Evolutionary conservation across 1,140 invertebrate genomes (phyloP).

Genomic region (Euura lappo): DNA sequence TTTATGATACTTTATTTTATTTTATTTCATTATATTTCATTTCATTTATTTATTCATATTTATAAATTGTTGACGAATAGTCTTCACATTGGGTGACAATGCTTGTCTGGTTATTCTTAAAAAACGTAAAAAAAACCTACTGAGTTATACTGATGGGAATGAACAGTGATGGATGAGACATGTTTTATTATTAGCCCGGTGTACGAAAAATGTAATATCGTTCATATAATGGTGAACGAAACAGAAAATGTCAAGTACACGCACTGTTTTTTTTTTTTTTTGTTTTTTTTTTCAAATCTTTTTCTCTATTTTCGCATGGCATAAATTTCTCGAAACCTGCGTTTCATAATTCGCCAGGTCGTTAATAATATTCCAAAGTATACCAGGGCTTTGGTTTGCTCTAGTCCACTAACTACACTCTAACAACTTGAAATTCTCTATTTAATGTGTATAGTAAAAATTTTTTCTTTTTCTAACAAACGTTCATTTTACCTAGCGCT

Average conservation of each 20-base stretch:
- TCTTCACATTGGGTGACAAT: not conserved
- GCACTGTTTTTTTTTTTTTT: too few species aligned
- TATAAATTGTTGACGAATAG: slow-evolving; percentile 6
- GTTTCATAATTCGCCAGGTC: too few species aligned
- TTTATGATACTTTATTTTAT: not conserved
- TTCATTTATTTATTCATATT: not conserved
- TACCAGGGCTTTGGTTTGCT: slow-evolving; percentile 1
- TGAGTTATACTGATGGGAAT: not conserved
- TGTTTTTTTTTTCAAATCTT: too few species aligned
- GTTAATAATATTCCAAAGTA: not conserved
- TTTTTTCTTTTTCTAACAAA: not conserved
- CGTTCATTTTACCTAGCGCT: not conserved
- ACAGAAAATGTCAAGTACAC: not conserved
- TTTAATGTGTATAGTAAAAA: not conserved
- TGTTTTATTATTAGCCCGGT: not conserved
- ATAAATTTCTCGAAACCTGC: too few species aligned
- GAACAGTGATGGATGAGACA: not conserved
- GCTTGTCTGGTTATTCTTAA: slow-evolving; percentile 5
- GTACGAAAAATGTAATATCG: not conserved
- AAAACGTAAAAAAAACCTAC: slow-evolving; percentile 4
- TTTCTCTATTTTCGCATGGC: too few species aligned
- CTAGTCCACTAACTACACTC: not conserved
- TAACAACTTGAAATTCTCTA: not conserved
- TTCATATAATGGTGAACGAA: not conserved
- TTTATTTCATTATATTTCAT: not conserved